Base-by-base conservation (phyloP, 2,888 invertebrate genomes). In the Piscicola geometra region DNA sequence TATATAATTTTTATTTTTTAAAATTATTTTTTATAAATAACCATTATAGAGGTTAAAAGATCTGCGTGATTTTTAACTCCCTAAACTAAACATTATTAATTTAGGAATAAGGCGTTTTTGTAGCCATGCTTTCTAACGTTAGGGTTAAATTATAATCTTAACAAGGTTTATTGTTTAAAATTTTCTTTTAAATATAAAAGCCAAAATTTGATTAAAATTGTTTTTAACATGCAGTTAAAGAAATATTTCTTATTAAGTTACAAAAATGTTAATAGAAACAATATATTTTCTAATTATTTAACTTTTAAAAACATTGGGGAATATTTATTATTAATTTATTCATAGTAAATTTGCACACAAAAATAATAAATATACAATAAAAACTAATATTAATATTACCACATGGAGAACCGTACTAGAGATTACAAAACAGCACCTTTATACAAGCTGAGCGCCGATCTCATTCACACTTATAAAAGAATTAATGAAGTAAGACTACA, bases 391-490 rank as follows among this genome's bases (percentile, higher is more conserved):
- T n/a, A n/a, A n/a, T n/a, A n/a, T n/a, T n/a, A n/a, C n/a, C n/a
- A 5, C 15, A 56, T 56, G 60, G 60, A 56, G 25, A 56, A 56
- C n/a, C 60, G 32, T 5, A 67, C 33, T 15, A 67, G 86, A n/a
- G 84, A 86, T 76, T 82, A 85, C 32, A 78, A 82, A 60, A 79
- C 80, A 9, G 85, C 86, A 0, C 99, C 99, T 72, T 89, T 99
- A 83, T 89, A 96, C 83, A 99, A 98, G 77, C 91, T 99, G 84
- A 95, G 95, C 87, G 96, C 97, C 85, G 98, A 99, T 89, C 92
- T 99, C 88, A 99, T 99, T 89, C 99, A 98, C 89, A 99, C 99
- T 83, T 99, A 99, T 89, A 99, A 99, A 89, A 94, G 96, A 89
- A 99, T 99, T 87, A 99, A 99, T 89, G 98, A 99, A 93, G 98